Percentiles rank a stretch among this genome's conserved stretches.
phyloP scores from a whole-genome alignment of 2,113 vertebrate genomes.

The Crotalus horridus region DNA sequence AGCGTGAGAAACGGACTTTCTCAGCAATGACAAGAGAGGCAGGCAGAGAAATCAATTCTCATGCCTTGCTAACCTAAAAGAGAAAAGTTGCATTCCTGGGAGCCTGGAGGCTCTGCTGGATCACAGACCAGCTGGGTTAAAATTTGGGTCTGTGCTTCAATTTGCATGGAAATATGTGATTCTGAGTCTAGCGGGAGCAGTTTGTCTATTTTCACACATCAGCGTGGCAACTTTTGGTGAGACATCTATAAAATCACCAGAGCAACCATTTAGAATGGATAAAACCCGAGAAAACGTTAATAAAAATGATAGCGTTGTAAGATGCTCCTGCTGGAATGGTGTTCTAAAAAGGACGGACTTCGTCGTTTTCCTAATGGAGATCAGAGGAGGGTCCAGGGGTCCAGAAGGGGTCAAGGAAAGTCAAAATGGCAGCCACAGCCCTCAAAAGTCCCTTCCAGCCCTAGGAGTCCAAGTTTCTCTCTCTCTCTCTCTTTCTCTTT shows the following conservation, averaged over 20 bases:
- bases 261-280: background rate
- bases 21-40: background rate
- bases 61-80: background rate
- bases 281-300: background rate
- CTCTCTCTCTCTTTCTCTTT: too few species aligned
- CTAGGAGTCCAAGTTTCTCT: too few species aligned
- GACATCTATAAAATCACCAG: background rate
- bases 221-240: background rate
- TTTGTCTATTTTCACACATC: background rate
- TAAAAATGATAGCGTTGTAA: background rate
- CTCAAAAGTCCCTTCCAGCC: too few species aligned
- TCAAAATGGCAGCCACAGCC: background rate
- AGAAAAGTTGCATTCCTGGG: background rate
- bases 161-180: background rate
- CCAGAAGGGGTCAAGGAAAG: background rate
- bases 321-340: background rate
- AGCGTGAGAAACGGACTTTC: background rate
- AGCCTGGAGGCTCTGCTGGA: background rate
- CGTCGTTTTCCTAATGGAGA: background rate
- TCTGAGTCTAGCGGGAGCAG: background rate
- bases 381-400: background rate
- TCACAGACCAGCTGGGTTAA: background rate
- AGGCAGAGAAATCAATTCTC: background rate
- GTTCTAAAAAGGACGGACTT: background rate
- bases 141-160: background rate